Base-by-base conservation (phyloP, 1,140 invertebrate species). In the Trissolcus basalis region DNA sequence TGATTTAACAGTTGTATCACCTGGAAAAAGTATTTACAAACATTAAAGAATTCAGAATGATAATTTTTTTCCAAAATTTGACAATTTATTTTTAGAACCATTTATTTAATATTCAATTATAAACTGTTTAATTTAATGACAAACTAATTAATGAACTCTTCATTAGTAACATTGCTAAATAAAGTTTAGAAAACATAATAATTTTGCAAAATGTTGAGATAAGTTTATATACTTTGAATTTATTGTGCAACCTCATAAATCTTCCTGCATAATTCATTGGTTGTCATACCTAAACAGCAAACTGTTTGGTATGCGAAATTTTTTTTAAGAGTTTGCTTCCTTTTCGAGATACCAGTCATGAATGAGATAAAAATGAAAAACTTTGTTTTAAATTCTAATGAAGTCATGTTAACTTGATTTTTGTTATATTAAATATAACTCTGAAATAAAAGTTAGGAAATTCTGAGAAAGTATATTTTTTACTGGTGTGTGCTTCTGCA, bases 1-100 rank as follows among this genome's bases (percentile, higher is more conserved):
- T 96, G 94, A 67, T 93, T 92, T 4, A 99, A 90, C 1, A 98
- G 87, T 83, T 97, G 95, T 0, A 97, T 90, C 41, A 94, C 93
- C 91, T 95, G 50, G 7, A 53, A 13, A 13, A 70, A 61, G 16
- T n/a, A n/a, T n/a, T 35, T 35, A 6, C 10, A 35, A 5, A 10
- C 5, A n/a, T n/a, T n/a, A n/a, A n/a, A n/a, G n/a, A n/a, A n/a
- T n/a, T n/a, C n/a, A n/a, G n/a, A n/a, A n/a, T n/a, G n/a, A n/a
- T n/a, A n/a, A n/a, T n/a, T n/a, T n/a, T n/a, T n/a, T n/a, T n/a
- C n/a, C n/a, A n/a, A n/a, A n/a, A n/a, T n/a, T n/a, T n/a, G n/a
- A n/a, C n/a, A n/a, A n/a, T n/a, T n/a, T n/a, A n/a, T n/a, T n/a
- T n/a, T n/a, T n/a, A n/a, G n/a, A n/a, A n/a, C n/a, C n/a, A n/a